Evolutionary conservation across 2,113 vertebrate genomes (phyloP).

Genomic region (Upupa epops): DNA sequence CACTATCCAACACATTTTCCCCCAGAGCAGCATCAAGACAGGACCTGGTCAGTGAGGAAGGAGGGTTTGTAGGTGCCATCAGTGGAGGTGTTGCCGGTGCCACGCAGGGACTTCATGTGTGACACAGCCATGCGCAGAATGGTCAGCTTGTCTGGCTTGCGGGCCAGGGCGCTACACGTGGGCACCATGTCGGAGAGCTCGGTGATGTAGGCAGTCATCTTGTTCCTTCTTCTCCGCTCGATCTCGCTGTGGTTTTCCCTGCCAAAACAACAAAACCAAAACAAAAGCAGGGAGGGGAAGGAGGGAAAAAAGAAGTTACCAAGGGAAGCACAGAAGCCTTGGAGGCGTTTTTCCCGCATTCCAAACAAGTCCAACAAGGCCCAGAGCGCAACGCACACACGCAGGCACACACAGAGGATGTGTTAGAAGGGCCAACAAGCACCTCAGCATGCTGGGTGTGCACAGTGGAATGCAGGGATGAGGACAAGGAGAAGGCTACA

Average conservation of each 20-base stretch:
- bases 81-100: slow-evolving; percentile 86
- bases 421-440: neutral
- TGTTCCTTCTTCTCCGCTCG: slow-evolving; percentile 80
- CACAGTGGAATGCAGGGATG: neutral
- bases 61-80: slow-evolving; percentile 95
- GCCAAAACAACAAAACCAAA: neutral
- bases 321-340: neutral
- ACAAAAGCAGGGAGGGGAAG: neutral
- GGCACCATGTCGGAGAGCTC: slow-evolving; percentile 97
- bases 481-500: neutral
- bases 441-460: slow-evolving; percentile 67
- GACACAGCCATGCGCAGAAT: slow-evolving; percentile 98
- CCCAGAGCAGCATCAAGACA: neutral
- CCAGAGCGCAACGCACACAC: neutral
- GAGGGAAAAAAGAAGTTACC: neutral
- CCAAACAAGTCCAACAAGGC: slow-evolving; percentile 48
- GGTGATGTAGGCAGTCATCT: slow-evolving; percentile 86
- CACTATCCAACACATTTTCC: neutral
- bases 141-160: slow-evolving; percentile 97
- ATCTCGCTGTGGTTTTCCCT: slow-evolving; percentile 87
- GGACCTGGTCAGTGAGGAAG: slow-evolving; percentile 95
- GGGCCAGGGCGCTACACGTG: slow-evolving; percentile 94
- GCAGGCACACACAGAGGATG: no score
- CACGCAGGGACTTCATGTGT: slow-evolving; percentile 96
- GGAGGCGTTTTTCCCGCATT: rapidly evolving